Base-by-base conservation (phyloP, 2,888 invertebrate species). In the Philereme transversata region DNA sequence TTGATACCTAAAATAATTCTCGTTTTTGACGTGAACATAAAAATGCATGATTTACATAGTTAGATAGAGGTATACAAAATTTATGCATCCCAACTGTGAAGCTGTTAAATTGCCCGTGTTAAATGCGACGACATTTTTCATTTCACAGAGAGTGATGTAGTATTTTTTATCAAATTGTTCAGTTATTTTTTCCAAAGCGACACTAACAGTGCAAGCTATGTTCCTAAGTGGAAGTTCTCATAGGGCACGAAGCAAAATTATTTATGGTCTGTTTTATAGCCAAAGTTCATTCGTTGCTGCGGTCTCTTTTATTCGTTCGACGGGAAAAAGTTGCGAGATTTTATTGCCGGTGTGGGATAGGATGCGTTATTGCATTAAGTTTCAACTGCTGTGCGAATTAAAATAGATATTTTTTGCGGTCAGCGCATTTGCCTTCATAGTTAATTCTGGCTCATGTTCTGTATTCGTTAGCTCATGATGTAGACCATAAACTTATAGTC, bases 311-410 rank as follows among this genome's bases (percentile, higher is more conserved):
- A 90, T 90, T 87, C 87, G 80, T 88, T 85, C 83, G 83, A 86
- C 84, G 86, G 79, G 88, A 85, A 90, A 90, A 91, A 91, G 88
- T 92, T 90, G 87, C 69, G 79, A 83, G 87, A 81, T 86, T 91
- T 91, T 91, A 91, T 91, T 86, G 79, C 87, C 89, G 87, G 90
- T 89, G 89, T 86, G 91, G 90, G 87, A 88, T 90, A 89, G 89
- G 87, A 88, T 83, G 82, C 88, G 89, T 90, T 91, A 90, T 90
- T 87, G 90, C 88, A 80, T 84, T 82, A 90, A 90, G 86, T 90
- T 89, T 88, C 73, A 81, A 79, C 81, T 78, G 79, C 81, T 75
- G 82, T 72, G 76, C 79, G 81, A 65, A 84, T 60, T 88, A 88
- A 89, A 89, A 89, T 86, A 81, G 66, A 61, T 82, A 79, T 81